Evolutionary conservation across 2,888 invertebrate species (phyloP).

Genomic region (Tolmerus cingulatus): DNA sequence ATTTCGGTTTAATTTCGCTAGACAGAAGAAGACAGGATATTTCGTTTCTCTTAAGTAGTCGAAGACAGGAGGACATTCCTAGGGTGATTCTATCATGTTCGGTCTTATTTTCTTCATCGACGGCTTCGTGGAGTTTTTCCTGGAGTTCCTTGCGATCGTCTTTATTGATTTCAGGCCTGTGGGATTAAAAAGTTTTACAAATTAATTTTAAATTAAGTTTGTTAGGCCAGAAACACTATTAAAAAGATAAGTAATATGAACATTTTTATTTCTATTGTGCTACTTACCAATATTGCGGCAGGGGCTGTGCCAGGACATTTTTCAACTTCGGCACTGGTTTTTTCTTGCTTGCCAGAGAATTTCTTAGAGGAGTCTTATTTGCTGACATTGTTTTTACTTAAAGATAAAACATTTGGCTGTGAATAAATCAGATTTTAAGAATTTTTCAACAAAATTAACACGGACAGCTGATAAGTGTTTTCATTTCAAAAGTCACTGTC

Average conservation of each 20-base stretch:
- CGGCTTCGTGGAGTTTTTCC: not conserved
- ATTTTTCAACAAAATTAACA: not conserved
- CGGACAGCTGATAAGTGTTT: not conserved
- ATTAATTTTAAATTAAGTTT: not conserved
- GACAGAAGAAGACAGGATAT: not conserved
- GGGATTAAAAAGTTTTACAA: not conserved
- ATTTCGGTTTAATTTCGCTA: not conserved
- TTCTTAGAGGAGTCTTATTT: not conserved
- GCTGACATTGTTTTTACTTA: not conserved
- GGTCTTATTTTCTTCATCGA: not conserved
- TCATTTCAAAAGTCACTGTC: not conserved
- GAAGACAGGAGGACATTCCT: not conserved
- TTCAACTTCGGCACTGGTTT: not conserved
- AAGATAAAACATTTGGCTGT: not conserved
- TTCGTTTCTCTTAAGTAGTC: conserved; percentile 2
- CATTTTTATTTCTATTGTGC: too few relatives aligned
- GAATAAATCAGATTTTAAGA: not conserved
- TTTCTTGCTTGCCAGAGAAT: not conserved
- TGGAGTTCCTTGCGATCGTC: not conserved
- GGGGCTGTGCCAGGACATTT: not conserved
- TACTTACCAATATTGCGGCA: not conserved
- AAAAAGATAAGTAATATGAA: too few relatives aligned
- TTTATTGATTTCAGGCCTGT: not conserved
- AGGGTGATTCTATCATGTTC: not conserved
- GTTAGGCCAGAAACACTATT: too few relatives aligned